Evolutionary conservation across 1,140 invertebrate species (phyloP), one percentile per base, ranked within the genome.

Genomic region (Drosophila tristis): DNA sequence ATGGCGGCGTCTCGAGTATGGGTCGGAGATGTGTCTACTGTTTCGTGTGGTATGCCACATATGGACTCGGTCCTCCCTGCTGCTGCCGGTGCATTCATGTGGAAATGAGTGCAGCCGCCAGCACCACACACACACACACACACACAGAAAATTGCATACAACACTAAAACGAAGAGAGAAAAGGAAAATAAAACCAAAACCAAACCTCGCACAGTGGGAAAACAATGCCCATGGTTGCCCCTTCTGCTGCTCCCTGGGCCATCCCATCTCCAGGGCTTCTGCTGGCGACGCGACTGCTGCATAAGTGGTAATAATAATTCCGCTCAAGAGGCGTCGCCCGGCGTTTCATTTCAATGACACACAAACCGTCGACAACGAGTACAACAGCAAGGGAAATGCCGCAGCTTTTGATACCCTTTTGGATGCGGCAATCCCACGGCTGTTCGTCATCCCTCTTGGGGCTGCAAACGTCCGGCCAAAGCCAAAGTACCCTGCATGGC

Each of bases 291-390:
- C 50, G 64, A 76, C 70, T 56, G 74, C 65, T 85, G 74, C 73
- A 86, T 82, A 87, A 90, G 87, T 90, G 87, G 87, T 78, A 90
- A 90, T 90, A 90, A 90, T 86, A 90, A 90, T 86, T 87, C 81
- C 76, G 87, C 70, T 90, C 86, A 82, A 86, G 87, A 90, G 87
- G 81, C 87, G 81, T 90, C 82, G 80, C 81, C 80, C 63, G 70
- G 70, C 82, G 78, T 87, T 86, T 86, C 82, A 78, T 90, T 90
- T 90, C 87, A 90, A 90, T 90, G 87, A 90, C 87, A 90, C 78
- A 89, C 79, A 90, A 86, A 82, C 87, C 77, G 35, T 39, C 35
- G 35, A 5, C 11, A 39, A 13, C 11, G 5, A 5, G 35, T 5
- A 13, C 35, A 39, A 2, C 35, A 11, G 11, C 8, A 11, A 13